Base-by-base conservation (phyloP, 2,888 invertebrate species). In the Lasioglossum marginatum region DNA sequence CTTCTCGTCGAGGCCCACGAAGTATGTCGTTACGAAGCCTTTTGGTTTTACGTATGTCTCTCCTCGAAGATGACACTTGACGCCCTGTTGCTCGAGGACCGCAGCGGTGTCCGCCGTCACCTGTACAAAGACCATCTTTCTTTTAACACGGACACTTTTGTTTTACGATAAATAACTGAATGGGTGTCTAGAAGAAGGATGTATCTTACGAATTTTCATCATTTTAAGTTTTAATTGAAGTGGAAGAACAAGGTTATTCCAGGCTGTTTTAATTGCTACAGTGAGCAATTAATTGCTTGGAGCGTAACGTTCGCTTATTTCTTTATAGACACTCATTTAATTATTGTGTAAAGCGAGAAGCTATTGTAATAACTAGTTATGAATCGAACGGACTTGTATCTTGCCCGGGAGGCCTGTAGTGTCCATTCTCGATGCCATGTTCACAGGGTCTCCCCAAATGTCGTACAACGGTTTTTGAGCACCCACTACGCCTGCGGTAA, bases 371-470 rank as follows among this genome's bases (percentile, higher is more conserved):
- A 68, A 68, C 10, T 23, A 37, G 5, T 40, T 70, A 1, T 71
- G 72, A 37, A 40, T 72, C 12, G 37, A 43, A 48, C 71, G 70
- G 86, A 97, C 97, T 95, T 98, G 98, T 92, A 98, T 98, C 94
- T 96, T 96, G 68, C 98, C 97, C 2, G 97, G 96, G 88, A 97
- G 96, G 12, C 99, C 99, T 1, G 98, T 98, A 0, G 98, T 98
- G 93, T 99, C 99, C 99, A 99, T 99, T 92, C 99, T 96, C 0
- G 99, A 98, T 4, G 99, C 99, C 97, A 99, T 98, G 95, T 99
- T 99, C 0, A 99, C 99, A 0, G 99, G 98, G 95, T 99, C 98
- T 0, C 99, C 99, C 99, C 99, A 99, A 93, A 99, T 98, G 94
- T 99, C 99, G 94, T 99, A 99, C 72, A 99, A 96, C 0, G 99